Evolutionary conservation across 1,140 invertebrate species (phyloP), one percentile per base, ranked within the genome.

Genomic region (Arctopsyche grandis): DNA sequence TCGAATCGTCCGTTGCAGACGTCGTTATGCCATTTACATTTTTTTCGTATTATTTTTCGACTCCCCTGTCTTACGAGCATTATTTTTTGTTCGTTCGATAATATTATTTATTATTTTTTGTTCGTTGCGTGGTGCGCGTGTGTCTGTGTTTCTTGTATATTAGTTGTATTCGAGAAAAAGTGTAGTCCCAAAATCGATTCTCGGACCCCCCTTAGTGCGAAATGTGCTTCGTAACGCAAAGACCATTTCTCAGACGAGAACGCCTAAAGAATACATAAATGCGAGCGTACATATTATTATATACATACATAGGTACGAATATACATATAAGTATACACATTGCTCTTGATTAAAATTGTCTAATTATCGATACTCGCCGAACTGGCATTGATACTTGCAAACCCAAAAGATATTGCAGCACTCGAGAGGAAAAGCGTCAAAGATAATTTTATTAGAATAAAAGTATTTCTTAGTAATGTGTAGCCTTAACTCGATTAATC

Each of bases 161-260:
- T 52, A 52, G 48, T 60, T 21, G 56, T 66, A 66, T 26, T 26
- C 63, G 24, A 66, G 63, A 66, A 66, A 66, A 66, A 66, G 63
- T 66, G 63, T 66, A 76, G 56, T 52, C 46, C 74, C 58, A 66
- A 24, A 46, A 76, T 76, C 74, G 56, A 76, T 76, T 76, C 43
- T 76, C 46, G 29, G 74, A 76, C 74, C 74, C 74, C 74, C 74
- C 74, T 76, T 43, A 63, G 74, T 63, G 74, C 74, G 74, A 76
- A 76, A 76, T 63, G 74, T 63, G 74, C 74, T 63, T 76, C 10
- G 74, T 76, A 76, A 76, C 56, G 74, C 74, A 63, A 76, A 56
- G 74, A 76, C 74, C 74, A 76, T 76, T 76, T 76, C 74, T 76
- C 74, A 76, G 52, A 58, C 46, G 48, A 58, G 63, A 66, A 66